These are phyloP conservation scores for Ylistrum balloti DNA, from an alignment of 1,140 invertebrate genomes.

Conservation along the genomic window DNA sequence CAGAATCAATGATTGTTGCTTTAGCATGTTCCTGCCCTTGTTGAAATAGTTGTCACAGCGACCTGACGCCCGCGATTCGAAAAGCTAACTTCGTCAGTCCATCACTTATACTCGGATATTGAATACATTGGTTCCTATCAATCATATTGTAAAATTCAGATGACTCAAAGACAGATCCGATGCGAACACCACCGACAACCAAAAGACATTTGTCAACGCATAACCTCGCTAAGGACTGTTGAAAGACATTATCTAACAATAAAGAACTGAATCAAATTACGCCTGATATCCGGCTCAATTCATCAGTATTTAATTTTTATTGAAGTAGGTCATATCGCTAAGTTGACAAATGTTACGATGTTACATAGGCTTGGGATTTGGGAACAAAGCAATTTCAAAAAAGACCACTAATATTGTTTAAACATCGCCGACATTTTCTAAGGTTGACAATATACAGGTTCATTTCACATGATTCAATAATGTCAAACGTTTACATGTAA, in stretches of 20 bases:
- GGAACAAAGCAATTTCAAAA: background rate
- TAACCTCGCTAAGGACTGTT: background rate
- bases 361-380: background rate
- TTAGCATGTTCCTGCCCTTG: background rate
- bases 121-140: constrained; percentile 26
- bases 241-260: background rate
- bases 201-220: background rate
- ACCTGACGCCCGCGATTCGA: background rate
- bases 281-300: background rate
- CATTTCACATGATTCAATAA: too few relatives aligned
- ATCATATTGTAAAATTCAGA: constrained; percentile 32
- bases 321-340: background rate
- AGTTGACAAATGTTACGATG: background rate
- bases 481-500: too few relatives aligned
- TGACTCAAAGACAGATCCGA: background rate
- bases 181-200: background rate
- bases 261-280: background rate
- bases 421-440: too few relatives aligned
- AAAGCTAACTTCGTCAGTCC: background rate
- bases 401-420: too few relatives aligned
- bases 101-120: background rate
- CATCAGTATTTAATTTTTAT: background rate
- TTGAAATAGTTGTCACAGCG: background rate
- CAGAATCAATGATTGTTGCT: background rate
- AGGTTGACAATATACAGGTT: too few relatives aligned